Evolutionary conservation across 2,888 invertebrate genomes (phyloP).

Genomic region (Leptothorax acervorum): DNA sequence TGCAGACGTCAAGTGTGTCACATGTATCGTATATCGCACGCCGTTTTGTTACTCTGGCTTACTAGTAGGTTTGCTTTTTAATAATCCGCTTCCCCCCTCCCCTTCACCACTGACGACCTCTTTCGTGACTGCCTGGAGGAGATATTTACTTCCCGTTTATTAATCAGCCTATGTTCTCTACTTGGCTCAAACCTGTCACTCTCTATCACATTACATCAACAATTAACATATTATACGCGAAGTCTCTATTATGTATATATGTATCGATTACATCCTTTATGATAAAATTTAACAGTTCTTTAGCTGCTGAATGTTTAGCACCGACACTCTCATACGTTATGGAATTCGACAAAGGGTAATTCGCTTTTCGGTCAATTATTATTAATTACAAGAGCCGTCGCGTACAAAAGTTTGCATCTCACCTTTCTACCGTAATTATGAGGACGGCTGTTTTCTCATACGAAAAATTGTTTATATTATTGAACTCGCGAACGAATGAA

Average conservation of each 20-base stretch:
- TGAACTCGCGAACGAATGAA: not conserved
- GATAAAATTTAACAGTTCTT: conserved; percentile 3
- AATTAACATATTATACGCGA: conserved; percentile 14
- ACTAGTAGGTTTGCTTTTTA: conserved; percentile 66
- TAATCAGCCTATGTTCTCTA: conserved; percentile 76
- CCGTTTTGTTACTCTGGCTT: conserved; percentile 59
- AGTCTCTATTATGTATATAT: not conserved
- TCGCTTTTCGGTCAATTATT: no score
- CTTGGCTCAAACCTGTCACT: conserved; percentile 81
- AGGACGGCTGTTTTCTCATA: not conserved
- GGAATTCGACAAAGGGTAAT: conserved; percentile 6
- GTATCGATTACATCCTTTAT: not conserved
- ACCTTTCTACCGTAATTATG: not conserved
- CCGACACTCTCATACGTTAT: conserved; percentile 27
- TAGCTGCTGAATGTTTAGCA: conserved; percentile 38
- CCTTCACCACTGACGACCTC: conserved; percentile 77
- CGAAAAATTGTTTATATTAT: not conserved
- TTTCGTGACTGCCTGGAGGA: conserved; percentile 86
- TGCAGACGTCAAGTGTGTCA: conserved; percentile 18
- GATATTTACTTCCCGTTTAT: conserved; percentile 78
- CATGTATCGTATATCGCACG: conserved; percentile 61
- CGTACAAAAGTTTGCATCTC: conserved; percentile 19
- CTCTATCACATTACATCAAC: conserved; percentile 51
- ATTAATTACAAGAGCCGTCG: not conserved
- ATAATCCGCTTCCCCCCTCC: conserved; percentile 59